phyloP scores from a whole-genome alignment of 2,797 vertebrate genomes.

The Lacerta agilis region DNA sequence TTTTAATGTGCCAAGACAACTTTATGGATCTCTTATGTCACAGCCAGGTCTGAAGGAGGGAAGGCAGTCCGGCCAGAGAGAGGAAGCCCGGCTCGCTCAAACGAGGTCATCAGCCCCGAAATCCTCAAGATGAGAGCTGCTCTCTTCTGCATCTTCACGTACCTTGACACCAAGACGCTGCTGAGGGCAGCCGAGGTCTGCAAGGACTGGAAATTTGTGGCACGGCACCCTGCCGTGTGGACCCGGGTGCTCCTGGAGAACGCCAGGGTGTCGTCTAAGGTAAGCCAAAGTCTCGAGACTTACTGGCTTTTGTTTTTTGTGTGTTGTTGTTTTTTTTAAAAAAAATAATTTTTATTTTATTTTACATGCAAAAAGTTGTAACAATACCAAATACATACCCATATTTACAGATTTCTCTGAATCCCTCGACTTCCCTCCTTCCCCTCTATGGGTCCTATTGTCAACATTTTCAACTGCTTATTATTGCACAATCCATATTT shows the following conservation, averaged over 20 bases:
- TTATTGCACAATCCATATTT: no score
- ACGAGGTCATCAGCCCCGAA: slow-evolving; percentile 97
- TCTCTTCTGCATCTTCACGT: slow-evolving; percentile 98
- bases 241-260: slow-evolving; percentile 96
- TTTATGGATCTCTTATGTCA: neutral
- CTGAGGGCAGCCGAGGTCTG: slow-evolving; percentile 92
- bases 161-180: slow-evolving; percentile 94
- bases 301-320: no score
- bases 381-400: no score
- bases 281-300: slow-evolving; percentile 36
- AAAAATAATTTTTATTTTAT: no score
- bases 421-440: no score
- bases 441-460: no score
- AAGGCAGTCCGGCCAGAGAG: slow-evolving; percentile 83
- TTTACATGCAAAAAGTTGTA: no score
- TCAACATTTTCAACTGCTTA: no score
- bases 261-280: slow-evolving; percentile 95
- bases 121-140: slow-evolving; percentile 97
- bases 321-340: no score
- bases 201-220: slow-evolving; percentile 97
- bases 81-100: slow-evolving; percentile 88
- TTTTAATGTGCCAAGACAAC: no score
- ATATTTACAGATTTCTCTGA: no score
- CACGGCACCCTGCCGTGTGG: slow-evolving; percentile 96
- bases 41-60: slow-evolving; percentile 72